Percentiles rank a stretch among this genome's conserved stretches.
Conservation (phyloP, 2,888 invertebrate species). For the Acronicta alni region DNA sequence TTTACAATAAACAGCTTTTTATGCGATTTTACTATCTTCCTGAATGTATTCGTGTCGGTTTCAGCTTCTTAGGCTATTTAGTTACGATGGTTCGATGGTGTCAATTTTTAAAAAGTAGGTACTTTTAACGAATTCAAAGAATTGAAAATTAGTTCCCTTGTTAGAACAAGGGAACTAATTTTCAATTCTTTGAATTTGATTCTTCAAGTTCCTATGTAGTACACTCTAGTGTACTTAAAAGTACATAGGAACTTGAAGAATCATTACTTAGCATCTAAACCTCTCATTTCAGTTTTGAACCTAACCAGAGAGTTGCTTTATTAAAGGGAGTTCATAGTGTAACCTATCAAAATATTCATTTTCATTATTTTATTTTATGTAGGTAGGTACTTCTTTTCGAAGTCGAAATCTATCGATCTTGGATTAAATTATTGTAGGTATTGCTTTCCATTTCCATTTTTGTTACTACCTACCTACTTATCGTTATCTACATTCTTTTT, state of each 20-base stretch:
- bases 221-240: too few relatives aligned
- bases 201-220: too few relatives aligned
- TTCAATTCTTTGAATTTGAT: too few relatives aligned
- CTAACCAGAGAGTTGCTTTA: too few relatives aligned
- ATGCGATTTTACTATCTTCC: constrained; percentile 9
- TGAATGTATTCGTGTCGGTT: constrained; percentile 3
- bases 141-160: constrained; percentile 3
- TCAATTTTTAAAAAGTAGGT: constrained; percentile 3
- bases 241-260: too few relatives aligned
- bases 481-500: neutral
- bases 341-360: too few relatives aligned
- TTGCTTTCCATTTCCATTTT: too few relatives aligned
- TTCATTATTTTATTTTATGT: neutral
- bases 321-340: too few relatives aligned
- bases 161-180: neutral
- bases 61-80: neutral
- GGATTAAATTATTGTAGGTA: too few relatives aligned
- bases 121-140: constrained; percentile 1
- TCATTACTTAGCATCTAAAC: too few relatives aligned
- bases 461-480: too few relatives aligned
- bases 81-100: neutral
- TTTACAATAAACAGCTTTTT: constrained; percentile 26
- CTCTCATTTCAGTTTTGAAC: too few relatives aligned
- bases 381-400: neutral
- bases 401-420: neutral